A percentile compares a stretch with the other conserved stretches of the same genome.
Conservation (phyloP, 2,797 vertebrate genomes). For the Heliangelus exortis region DNA sequence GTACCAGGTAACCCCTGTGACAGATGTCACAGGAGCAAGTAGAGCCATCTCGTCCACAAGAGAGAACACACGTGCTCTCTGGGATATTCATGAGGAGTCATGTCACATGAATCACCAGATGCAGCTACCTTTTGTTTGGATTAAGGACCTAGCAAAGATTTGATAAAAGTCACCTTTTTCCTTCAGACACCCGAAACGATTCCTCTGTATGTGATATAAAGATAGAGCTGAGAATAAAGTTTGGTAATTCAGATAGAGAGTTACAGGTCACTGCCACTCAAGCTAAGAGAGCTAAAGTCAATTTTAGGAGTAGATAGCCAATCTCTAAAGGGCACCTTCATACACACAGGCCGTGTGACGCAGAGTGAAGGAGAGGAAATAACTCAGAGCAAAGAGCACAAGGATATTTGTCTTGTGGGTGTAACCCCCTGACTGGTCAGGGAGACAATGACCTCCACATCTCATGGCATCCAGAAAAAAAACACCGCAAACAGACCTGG, state of each 20-base stretch:
- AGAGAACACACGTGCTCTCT: neutral
- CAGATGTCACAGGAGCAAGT: neutral
- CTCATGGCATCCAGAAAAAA: neutral
- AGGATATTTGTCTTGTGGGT: neutral
- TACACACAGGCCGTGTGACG: neutral
- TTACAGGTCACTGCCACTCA: conserved; percentile 47
- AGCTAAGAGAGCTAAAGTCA: conserved; percentile 9
- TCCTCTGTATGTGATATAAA: neutral
- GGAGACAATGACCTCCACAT: neutral
- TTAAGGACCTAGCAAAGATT: neutral
- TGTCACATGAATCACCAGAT: neutral
- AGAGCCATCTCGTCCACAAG: neutral
- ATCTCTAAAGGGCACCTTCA: conserved; percentile 40
- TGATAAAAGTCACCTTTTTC: conserved; percentile 27
- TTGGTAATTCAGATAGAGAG: conserved; percentile 26
- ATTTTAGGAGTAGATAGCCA: conserved; percentile 29
- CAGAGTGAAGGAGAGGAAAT: neutral
- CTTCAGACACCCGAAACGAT: neutral
- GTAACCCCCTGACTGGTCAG: neutral
- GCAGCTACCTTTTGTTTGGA: neutral
- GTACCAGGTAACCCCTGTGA: neutral
- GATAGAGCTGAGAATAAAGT: conserved; percentile 27
- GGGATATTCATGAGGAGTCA: neutral
- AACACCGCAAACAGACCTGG: neutral
- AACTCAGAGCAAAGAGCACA: neutral